Conservation (phyloP, 2,797 vertebrate species). For the Acomys russatus region DNA sequence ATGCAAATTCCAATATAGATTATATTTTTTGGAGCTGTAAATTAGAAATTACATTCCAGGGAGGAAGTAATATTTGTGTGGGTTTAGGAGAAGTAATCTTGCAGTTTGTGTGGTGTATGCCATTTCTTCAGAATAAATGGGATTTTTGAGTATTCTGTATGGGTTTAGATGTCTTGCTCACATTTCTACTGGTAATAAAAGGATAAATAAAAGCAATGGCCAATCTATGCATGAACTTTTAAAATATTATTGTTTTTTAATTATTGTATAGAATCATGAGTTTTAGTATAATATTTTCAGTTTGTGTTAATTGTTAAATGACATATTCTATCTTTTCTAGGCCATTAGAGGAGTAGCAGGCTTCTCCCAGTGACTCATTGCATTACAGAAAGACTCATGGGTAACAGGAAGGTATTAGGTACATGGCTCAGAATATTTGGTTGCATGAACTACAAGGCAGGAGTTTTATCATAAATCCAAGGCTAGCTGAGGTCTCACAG, state of each 20-base stretch:
- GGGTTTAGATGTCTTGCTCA: neutral
- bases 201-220: neutral
- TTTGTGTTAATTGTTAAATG: neutral
- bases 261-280: neutral
- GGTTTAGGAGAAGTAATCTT: constrained; percentile 71
- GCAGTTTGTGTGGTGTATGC: constrained; percentile 57
- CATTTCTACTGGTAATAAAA: constrained; percentile 44
- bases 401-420: neutral
- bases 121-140: constrained; percentile 65
- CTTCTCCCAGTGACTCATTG: neutral
- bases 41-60: constrained; percentile 84
- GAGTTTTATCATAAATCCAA: neutral
- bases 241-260: neutral
- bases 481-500: neutral
- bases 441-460: neutral
- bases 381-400: neutral
- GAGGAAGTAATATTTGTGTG: constrained; percentile 77
- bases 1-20: constrained; percentile 88
- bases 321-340: neutral
- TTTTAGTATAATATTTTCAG: neutral
- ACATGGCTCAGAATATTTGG: neutral
- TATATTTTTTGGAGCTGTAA: constrained; percentile 86
- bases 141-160: constrained; percentile 61
- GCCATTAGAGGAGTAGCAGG: neutral
- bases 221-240: neutral